Conservation (phyloP, 2,888 invertebrate genomes). For the Lysandra coridon region DNA sequence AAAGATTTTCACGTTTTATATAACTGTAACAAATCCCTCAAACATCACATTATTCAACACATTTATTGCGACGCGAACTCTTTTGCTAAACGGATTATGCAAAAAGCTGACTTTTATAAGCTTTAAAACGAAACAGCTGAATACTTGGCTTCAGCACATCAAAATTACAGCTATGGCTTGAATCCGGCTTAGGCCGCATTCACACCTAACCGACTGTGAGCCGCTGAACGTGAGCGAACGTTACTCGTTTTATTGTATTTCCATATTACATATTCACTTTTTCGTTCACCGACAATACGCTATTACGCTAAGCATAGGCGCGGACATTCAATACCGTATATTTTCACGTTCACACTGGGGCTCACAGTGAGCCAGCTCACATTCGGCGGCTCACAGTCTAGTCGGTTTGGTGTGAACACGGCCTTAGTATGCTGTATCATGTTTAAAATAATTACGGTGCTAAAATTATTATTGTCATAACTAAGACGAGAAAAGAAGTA, state of each 20-base stretch:
- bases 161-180: neutral
- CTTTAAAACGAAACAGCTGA: slow-evolving; percentile 28
- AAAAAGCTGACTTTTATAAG: slow-evolving; percentile 18
- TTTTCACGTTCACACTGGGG: too few relatives aligned
- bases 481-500: too few relatives aligned
- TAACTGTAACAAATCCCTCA: neutral
- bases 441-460: neutral
- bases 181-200: neutral
- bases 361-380: too few relatives aligned
- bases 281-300: too few relatives aligned
- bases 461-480: neutral
- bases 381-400: too few relatives aligned
- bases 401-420: too few relatives aligned
- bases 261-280: too few relatives aligned
- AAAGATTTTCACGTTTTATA: neutral
- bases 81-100: neutral
- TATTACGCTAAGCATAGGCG: too few relatives aligned
- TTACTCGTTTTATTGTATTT: too few relatives aligned
- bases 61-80: slow-evolving; percentile 21
- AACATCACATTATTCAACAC: neutral
- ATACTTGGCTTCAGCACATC: slow-evolving; percentile 8
- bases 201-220: too few relatives aligned
- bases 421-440: neutral
- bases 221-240: too few relatives aligned
- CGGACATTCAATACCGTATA: too few relatives aligned